Percentiles rank a stretch among this genome's conserved stretches.
Evolutionary conservation across 2,797 vertebrate species (phyloP).

Genomic region (Sphenodon punctatus): DNA sequence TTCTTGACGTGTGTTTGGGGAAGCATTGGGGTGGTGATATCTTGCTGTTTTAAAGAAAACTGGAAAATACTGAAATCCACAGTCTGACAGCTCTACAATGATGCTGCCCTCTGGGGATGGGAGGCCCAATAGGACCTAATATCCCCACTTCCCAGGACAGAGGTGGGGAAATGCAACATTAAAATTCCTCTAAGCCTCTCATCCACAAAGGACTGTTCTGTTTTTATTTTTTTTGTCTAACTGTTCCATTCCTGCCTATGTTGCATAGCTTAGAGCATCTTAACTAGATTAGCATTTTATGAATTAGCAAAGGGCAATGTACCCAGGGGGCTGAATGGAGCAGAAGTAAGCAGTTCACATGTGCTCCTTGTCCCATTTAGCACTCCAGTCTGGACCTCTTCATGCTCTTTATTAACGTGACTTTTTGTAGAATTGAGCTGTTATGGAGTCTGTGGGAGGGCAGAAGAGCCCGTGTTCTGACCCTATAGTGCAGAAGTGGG

Average conservation of each 20-base stretch:
- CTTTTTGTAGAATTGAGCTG: too few relatives aligned
- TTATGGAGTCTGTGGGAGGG: too few relatives aligned
- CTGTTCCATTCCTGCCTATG: neutral
- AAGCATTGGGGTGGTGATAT: too few relatives aligned
- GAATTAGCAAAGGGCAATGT: neutral
- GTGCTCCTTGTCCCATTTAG: neutral
- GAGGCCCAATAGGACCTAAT: neutral
- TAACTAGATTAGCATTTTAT: neutral
- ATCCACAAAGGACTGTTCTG: neutral
- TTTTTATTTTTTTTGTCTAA: neutral
- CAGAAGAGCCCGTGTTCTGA: too few relatives aligned
- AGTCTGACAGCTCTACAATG: neutral
- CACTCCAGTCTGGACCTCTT: too few relatives aligned
- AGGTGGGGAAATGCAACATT: neutral
- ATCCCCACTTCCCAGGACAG: neutral
- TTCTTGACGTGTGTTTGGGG: neutral
- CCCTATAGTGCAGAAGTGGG: too few relatives aligned
- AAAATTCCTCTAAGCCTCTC: neutral
- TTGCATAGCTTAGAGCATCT: neutral
- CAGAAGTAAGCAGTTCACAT: neutral
- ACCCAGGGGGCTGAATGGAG: neutral
- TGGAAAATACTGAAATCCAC: neutral
- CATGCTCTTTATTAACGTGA: too few relatives aligned
- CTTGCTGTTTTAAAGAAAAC: neutral
- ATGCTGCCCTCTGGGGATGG: neutral